Percentiles rank a stretch among this genome's conserved stretches.
Evolutionary conservation across 1,140 invertebrate genomes (phyloP).

Genomic region (Drosophila equinoxialis): DNA sequence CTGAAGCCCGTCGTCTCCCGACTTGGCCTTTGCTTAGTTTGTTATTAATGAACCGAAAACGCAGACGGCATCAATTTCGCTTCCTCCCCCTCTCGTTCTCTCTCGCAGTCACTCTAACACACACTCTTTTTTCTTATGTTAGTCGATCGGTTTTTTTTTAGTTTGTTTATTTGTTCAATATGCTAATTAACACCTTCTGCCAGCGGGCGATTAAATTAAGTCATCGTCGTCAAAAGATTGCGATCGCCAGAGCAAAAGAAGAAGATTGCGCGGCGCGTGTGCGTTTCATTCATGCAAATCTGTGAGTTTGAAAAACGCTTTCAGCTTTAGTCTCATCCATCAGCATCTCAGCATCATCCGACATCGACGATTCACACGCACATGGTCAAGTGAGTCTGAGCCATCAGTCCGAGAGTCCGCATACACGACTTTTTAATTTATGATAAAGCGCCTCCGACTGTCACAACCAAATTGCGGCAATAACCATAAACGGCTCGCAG

Average conservation of each 20-base stretch:
- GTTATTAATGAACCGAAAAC: conserved; percentile 63
- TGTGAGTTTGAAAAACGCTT: too few species aligned
- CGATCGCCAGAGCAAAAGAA: conserved; percentile 34
- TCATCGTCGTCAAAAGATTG: conserved; percentile 61
- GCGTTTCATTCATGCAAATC: conserved; percentile 79
- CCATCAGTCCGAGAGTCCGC: neutral
- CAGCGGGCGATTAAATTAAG: conserved; percentile 70
- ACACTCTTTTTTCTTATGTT: neutral
- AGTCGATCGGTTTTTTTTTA: neutral
- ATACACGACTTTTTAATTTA: conserved; percentile 80
- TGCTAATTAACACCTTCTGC: conserved; percentile 79
- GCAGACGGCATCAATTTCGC: conserved; percentile 52
- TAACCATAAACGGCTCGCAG: conserved; percentile 77
- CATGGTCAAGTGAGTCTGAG: conserved; percentile 1
- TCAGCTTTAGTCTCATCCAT: conserved; percentile 64
- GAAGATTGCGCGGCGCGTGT: conserved; percentile 26
- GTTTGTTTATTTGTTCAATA: conserved; percentile 62
- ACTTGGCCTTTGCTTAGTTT: conserved; percentile 22
- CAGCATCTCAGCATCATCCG: conserved; percentile 45
- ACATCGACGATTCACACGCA: conserved; percentile 24
- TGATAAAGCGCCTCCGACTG: conserved; percentile 81
- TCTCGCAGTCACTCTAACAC: neutral
- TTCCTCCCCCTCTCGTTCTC: neutral
- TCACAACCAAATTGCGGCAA: conserved; percentile 80
- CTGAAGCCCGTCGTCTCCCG: conserved; percentile 3